Evolutionary conservation across 2,797 vertebrate species (phyloP).

Genomic region (Lophius americanus): DNA sequence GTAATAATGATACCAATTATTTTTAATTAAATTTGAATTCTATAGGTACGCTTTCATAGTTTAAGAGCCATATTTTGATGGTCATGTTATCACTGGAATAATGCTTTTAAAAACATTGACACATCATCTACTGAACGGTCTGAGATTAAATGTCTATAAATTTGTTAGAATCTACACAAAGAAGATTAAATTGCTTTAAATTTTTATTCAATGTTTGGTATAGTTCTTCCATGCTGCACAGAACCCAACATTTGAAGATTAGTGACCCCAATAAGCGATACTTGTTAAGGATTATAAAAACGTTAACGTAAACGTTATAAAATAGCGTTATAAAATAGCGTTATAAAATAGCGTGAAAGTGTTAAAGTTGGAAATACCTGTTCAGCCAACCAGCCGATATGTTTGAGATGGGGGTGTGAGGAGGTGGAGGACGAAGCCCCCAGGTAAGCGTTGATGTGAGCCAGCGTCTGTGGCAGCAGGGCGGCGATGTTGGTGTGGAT

Average conservation of each 20-base stretch:
- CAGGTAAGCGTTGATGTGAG: constrained; percentile 90
- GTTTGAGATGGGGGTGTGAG: constrained; percentile 88
- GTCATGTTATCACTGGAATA: too few species aligned
- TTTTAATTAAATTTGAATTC: too few species aligned
- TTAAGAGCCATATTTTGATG: too few species aligned
- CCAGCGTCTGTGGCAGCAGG: constrained; percentile 92
- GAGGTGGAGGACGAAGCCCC: constrained; percentile 76
- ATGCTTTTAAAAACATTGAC: too few species aligned
- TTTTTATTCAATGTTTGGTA: too few species aligned
- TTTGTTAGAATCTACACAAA: neutral
- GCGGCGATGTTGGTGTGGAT: constrained; percentile 94
- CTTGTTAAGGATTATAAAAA: neutral
- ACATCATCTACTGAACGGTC: neutral
- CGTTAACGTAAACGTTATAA: too few species aligned
- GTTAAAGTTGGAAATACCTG: constrained; percentile 82
- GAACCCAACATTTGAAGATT: constrained; percentile 1
- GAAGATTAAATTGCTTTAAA: too few species aligned
- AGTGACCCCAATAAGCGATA: neutral
- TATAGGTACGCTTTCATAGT: too few species aligned
- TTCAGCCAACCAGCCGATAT: constrained; percentile 95
- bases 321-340: neutral
- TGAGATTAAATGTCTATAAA: neutral
- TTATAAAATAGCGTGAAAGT: neutral
- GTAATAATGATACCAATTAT: too few species aligned
- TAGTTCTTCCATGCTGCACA: neutral